Evolutionary conservation across 2,797 vertebrate genomes (phyloP), one percentile per base, ranked within the genome.

Genomic region (Coranthus polyacanthus): DNA sequence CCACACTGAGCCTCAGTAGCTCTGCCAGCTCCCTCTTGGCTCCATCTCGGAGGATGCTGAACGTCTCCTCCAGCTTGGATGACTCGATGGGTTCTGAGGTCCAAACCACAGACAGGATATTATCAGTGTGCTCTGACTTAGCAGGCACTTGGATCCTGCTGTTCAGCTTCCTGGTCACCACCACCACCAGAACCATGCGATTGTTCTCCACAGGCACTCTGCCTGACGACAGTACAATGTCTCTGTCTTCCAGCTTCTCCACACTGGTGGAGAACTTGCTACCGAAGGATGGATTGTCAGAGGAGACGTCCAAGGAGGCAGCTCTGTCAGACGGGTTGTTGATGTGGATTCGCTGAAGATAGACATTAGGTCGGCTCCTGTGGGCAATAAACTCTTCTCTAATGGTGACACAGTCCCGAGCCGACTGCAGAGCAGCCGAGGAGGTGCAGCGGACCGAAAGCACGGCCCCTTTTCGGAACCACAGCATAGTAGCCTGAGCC

Each of bases 381-480:
- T 99, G 97, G 0, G 95, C 96, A 22, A 98, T 82, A 13, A 97
- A 94, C 84, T 99, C 97, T 87, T 98, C 96, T 13, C 96, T 92
- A 68, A 98, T 68, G 13, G 94, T 90, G 58, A 97, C 83, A 8
- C 98, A 98, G 68, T 96, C 95, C 10, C 88, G 89, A 24, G 91
- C 12, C 0, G 79, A 87, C 72, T 85, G 92, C 32, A 22, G 86
- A 0, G 13, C 57, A 3, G 61, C 43, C 0, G 87, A 83, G 3
- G 94, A 93, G 2, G 95, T 61, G 29, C 97, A 98, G 0, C 95
- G 94, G 8, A 95, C 90, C 0, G 93, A 89, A 58, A 96, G 86
- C 63, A 98, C 92, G 0, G 96, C 87, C 1, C 97, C 97, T 43
- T 97, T 96, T 24, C 93, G 91, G 82, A 95, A 94, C 84, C 94